Base-by-base conservation (phyloP, 2,797 vertebrate species). In the Sparidentex hasta region DNA sequence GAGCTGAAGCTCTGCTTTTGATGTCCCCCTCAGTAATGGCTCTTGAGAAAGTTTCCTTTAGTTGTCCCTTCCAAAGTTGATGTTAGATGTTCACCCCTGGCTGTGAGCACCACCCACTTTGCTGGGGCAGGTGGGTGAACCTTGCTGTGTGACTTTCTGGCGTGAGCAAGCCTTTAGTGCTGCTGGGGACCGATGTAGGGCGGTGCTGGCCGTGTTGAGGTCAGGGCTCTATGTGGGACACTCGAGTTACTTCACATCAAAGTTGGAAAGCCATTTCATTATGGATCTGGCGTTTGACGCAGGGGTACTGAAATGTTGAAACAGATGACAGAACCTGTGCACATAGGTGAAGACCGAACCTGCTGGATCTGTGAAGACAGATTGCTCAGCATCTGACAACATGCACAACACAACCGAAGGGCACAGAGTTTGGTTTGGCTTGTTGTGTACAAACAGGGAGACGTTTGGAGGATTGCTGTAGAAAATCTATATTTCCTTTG, bases 401-500 rank as follows among this genome's bases (percentile, higher is more conserved):
- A 68, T 21, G 50, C 65, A 38, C 9, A 63, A 16, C 58, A 62
- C 41, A 64, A 66, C 64, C 58, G 61, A 81, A 29, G 63, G 47
- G 9, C 33, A 41, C 0, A 65, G 43, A 62, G 63, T 67, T 29
- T 23, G 8, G 46, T 54, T 33, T 11, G 67, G 55, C 55, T 51
- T 47, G 56, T 17, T 52, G 16, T 65, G 51, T 62, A 27, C 38
- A 63, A 79, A 82, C 67, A 71, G 33, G 62, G 9, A 74, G 63
- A 71, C 11, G 2, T 65, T 44, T 50, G 47, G 14, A 69, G 65
- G 65, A 71, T 67, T 52, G 55, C 27, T 23, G 47, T n/a, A 8
- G 21, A 38, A 61, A 70, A 69, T 62, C 48, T 44, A 3, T 2
- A 27, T 61, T 51, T 29, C 23, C 80, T 81, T 70, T 86, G 72